These are phyloP conservation scores for Ferdinandea cuprea DNA, from an alignment of 2,888 invertebrate species.

Conservation along the genomic window DNA sequence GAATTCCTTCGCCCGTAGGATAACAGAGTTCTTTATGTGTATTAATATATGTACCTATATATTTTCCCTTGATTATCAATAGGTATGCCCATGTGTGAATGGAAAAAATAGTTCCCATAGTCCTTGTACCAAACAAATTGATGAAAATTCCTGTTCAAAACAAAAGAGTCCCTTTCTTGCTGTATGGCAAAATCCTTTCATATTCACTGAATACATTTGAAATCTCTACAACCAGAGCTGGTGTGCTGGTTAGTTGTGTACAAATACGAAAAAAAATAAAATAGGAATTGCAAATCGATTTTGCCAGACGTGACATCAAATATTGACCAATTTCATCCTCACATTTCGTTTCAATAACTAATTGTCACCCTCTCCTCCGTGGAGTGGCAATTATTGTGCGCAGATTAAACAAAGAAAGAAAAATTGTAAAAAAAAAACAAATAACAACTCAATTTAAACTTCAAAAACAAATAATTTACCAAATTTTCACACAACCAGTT, in stretches of 20 bases:
- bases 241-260: neutral
- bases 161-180: constrained; percentile 38
- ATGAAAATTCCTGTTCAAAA: constrained; percentile 22
- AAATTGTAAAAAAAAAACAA: constrained; percentile 21
- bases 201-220: constrained; percentile 57
- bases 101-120: constrained; percentile 17
- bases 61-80: constrained; percentile 53
- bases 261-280: constrained; percentile 17
- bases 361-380: constrained; percentile 46
- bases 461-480: constrained; percentile 61
- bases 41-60: too few relatives aligned
- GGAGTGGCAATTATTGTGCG: constrained; percentile 65
- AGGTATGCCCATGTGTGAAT: constrained; percentile 40
- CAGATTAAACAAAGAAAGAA: too few relatives aligned
- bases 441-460: constrained; percentile 65
- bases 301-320: constrained; percentile 67
- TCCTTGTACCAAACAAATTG: constrained; percentile 2
- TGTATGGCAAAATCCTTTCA: constrained; percentile 53
- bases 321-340: constrained; percentile 57
- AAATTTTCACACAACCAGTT: constrained; percentile 41
- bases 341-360: constrained; percentile 50
- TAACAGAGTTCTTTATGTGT: constrained; percentile 21
- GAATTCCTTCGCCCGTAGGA: neutral
- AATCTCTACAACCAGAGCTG: constrained; percentile 28
- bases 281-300: constrained; percentile 60